Base-by-base conservation (phyloP, 2,797 vertebrate genomes). In the Nasua narica region DNA sequence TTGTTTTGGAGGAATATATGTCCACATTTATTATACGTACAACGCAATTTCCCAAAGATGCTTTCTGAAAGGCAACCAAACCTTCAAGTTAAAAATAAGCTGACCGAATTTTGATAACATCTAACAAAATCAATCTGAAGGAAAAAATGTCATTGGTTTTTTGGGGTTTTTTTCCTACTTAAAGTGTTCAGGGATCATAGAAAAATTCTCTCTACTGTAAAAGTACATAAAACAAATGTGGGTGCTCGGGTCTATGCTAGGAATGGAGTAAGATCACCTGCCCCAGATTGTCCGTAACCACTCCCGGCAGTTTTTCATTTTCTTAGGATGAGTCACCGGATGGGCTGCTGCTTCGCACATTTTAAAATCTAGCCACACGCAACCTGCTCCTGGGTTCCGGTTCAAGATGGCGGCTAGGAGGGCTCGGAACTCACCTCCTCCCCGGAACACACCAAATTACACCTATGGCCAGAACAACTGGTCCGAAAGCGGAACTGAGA, bases 121-220 rank as follows among this genome's bases (percentile, higher is more conserved):
- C 94, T 72, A 86, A 82, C 23, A 89, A 96, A 94, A 50, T 27
- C 29, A 74, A 50, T 74, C 60, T n/a, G 37, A 95, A 58, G 40
- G 56, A 95, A 76, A 21, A 93, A 70, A 12, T 54, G 27, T 12
- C n/a, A n/a, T n/a, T n/a, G n/a, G n/a, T n/a, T n/a, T n/a, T n/a
- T n/a, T n/a, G n/a, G n/a, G n/a, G n/a, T 69, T 60, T 83, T 78
- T 43, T 79, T 92, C 54, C 52, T 72, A 58, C 18, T 43, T 54
- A 62, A 94, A 84, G 32, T 79, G 35, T 25, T 65, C 74, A n/a
- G 18, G 62, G 18, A 87, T 11, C 14, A 29, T 6, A 93, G 7
- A 25, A 86, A 90, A 62, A 74, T 78, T 29, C 50, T 95, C 25
- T 81, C 15, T 3, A 37, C 11, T 37, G 15, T 35, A 35, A 43